Evolutionary conservation across 2,113 vertebrate genomes (phyloP).

Genomic region (Hypomesus transpacificus): DNA sequence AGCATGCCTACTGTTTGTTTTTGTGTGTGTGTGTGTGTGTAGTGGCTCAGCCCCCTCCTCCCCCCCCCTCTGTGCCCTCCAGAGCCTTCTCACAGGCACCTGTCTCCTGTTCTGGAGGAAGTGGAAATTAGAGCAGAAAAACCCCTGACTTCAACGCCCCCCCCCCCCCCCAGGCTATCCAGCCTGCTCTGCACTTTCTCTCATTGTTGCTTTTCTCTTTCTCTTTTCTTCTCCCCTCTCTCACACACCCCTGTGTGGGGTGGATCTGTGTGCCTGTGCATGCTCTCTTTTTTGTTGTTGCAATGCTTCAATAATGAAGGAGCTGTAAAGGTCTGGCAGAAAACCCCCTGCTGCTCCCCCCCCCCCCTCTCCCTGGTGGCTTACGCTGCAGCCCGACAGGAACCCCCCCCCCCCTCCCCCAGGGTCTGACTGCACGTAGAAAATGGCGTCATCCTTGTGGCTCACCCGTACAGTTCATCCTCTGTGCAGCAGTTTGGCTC

Average conservation of each 20-base stretch:
- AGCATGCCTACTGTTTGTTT: not conserved
- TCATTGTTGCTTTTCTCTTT: not conserved
- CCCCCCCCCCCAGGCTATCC: slow-evolving; percentile 35
- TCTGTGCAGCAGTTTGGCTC: slow-evolving; percentile 30
- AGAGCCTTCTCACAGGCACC: slow-evolving; percentile 16
- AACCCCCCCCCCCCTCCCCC: slow-evolving; percentile 42
- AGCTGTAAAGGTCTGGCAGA: slow-evolving; percentile 60
- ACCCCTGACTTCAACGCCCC: slow-evolving; percentile 25
- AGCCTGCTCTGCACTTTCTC: slow-evolving; percentile 1
- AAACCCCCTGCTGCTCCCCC: slow-evolving; percentile 45
- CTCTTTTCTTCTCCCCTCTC: not conserved
- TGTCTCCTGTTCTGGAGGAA: slow-evolving; percentile 6
- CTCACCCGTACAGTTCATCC: slow-evolving; percentile 31
- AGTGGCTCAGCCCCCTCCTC: not conserved
- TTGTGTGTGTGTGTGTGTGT: not conserved
- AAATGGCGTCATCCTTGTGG: slow-evolving; percentile 49
- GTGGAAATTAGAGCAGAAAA: slow-evolving; percentile 26
- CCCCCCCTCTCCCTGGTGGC: slow-evolving; percentile 7
- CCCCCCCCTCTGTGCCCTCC: not conserved
- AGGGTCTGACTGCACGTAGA: slow-evolving; percentile 45
- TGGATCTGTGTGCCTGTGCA: slow-evolving; percentile 19
- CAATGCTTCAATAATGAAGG: slow-evolving; percentile 60
- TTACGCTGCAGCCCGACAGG: slow-evolving; percentile 17
- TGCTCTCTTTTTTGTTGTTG: slow-evolving; percentile 42
- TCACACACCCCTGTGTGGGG: slow-evolving; percentile 1